Conservation (phyloP, 2,888 invertebrate species). For the Lysandra coridon region DNA sequence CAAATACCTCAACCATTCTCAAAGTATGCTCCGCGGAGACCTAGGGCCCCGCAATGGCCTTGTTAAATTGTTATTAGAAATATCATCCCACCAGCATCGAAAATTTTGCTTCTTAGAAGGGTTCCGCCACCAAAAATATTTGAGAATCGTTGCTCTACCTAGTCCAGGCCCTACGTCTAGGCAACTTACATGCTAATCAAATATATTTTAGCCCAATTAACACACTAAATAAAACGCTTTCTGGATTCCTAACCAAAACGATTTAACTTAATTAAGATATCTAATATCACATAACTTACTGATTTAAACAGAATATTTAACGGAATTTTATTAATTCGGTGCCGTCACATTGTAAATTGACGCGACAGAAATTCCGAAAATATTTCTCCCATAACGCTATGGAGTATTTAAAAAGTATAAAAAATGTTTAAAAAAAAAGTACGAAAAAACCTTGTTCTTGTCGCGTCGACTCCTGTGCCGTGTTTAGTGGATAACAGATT, state of each 20-base stretch:
- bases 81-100: no score
- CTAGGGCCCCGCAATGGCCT: no score
- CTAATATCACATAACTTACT: not conserved
- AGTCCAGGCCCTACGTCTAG: no score
- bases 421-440: slow-evolving; percentile 36
- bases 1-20: no score
- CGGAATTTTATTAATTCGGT: not conserved
- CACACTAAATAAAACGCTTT: not conserved
- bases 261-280: slow-evolving; percentile 16
- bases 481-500: slow-evolving; percentile 47
- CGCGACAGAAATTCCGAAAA: slow-evolving; percentile 9
- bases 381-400: slow-evolving; percentile 43
- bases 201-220: not conserved
- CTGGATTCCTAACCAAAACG: not conserved
- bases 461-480: slow-evolving; percentile 42
- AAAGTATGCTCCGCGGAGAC: no score
- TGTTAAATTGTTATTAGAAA: no score
- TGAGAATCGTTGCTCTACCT: no score
- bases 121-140: not conserved
- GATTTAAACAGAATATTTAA: not conserved
- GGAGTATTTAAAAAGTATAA: slow-evolving; percentile 36
- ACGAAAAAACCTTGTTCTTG: slow-evolving; percentile 41
- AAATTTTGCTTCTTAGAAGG: not conserved
- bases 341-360: slow-evolving; percentile 7
- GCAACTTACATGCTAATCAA: no score